phyloP scores from a whole-genome alignment of 2,888 invertebrate species.

The Philhelius pedissequus region DNA sequence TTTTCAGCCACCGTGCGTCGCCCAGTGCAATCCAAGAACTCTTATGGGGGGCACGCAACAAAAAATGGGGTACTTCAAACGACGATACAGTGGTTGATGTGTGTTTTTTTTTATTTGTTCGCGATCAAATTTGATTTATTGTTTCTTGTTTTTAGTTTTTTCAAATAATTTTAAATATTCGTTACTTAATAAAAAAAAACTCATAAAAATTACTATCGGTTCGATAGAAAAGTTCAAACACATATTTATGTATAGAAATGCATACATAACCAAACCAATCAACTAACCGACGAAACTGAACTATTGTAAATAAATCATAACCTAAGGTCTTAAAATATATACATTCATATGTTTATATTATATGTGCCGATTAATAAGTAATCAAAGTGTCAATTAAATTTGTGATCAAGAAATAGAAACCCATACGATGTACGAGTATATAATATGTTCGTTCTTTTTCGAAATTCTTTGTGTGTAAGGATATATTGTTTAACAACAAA shows the following conservation, averaged over 20 bases:
- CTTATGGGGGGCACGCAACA: slow-evolving; percentile 65
- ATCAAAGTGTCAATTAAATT: slow-evolving; percentile 35
- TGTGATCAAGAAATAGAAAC: neutral
- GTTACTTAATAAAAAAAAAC: neutral
- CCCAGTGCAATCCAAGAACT: slow-evolving; percentile 66
- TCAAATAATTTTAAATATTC: neutral
- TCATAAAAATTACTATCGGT: neutral
- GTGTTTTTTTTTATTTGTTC: slow-evolving; percentile 25
- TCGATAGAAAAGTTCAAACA: neutral
- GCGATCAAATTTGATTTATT: slow-evolving; percentile 23
- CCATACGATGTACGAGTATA: no score
- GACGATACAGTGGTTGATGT: slow-evolving; percentile 47
- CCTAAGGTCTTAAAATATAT: neutral
- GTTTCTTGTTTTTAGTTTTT: neutral
- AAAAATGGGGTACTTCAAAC: slow-evolving; percentile 55
- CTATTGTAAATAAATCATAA: neutral
- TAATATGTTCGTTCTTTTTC: neutral
- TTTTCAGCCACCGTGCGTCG: slow-evolving; percentile 54
- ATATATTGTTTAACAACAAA: neutral
- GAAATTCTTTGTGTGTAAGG: neutral
- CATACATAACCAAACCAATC: neutral
- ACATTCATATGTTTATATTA: neutral
- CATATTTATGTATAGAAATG: no score
- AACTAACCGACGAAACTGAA: neutral
- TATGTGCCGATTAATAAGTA: slow-evolving; percentile 24